These are phyloP conservation scores for Brachionus paranguensis DNA, from an alignment of 1,140 invertebrate species.

Conservation along the genomic window DNA sequence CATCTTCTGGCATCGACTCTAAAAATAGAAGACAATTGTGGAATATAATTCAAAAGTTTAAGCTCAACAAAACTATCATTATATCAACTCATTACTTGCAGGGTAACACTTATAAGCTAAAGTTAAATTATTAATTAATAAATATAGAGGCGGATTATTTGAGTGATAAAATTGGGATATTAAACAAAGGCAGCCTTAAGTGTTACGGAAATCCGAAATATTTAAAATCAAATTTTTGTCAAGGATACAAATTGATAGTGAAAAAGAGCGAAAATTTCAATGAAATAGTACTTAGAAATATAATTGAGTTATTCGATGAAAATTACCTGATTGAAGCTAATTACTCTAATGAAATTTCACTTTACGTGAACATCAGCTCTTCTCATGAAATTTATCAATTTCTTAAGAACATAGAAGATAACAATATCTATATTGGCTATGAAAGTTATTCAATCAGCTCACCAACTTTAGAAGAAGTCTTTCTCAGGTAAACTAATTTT, in stretches of 20 bases:
- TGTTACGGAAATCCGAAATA: slow-evolving; percentile 64
- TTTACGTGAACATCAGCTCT: not conserved
- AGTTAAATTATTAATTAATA: not conserved
- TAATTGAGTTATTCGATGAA: slow-evolving; percentile 33
- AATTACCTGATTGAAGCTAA: not conserved
- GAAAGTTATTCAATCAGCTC: slow-evolving; percentile 10
- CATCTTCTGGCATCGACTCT: slow-evolving; percentile 43
- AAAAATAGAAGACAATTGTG: slow-evolving; percentile 41
- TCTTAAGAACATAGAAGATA: not conserved
- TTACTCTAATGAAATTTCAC: not conserved
- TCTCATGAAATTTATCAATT: not conserved
- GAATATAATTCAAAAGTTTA: slow-evolving; percentile 40
- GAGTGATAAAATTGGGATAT: slow-evolving; percentile 66
- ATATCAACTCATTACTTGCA: slow-evolving; percentile 40
- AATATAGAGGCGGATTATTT: slow-evolving; percentile 62
- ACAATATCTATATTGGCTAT: slow-evolving; percentile 4
- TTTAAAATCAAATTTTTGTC: slow-evolving; percentile 56
- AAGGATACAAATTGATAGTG: not conserved
- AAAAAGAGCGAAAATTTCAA: slow-evolving; percentile 8
- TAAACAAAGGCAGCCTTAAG: slow-evolving; percentile 62
- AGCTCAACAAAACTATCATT: slow-evolving; percentile 5
- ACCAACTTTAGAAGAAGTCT: slow-evolving; percentile 36
- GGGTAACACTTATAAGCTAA: not conserved
- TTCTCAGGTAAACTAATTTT: not conserved
- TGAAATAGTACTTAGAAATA: slow-evolving; percentile 22